phyloP scores from a whole-genome alignment of 2,113 vertebrate species.

The Hemiprocne comata region DNA sequence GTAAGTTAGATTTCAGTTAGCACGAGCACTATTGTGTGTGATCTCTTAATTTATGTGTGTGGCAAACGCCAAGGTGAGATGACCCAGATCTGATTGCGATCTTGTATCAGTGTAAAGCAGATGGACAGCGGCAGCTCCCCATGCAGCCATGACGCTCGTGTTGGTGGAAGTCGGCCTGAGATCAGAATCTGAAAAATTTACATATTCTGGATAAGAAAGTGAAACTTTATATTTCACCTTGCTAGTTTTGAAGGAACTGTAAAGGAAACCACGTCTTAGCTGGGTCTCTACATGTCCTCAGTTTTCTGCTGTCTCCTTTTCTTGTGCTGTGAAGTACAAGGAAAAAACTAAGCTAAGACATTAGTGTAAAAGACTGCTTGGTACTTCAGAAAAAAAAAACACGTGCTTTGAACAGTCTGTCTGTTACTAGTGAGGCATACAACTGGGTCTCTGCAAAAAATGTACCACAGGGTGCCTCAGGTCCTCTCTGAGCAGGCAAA shows the following conservation, averaged over 20 bases:
- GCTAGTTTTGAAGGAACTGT: neutral
- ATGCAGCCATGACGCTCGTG: accelerated
- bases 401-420: neutral
- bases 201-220: constrained; percentile 14
- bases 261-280: neutral
- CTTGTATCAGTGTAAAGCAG: neutral
- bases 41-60: neutral
- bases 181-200: constrained; percentile 22
- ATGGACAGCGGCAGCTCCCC: neutral
- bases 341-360: neutral
- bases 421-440: neutral
- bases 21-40: neutral
- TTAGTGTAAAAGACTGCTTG: neutral
- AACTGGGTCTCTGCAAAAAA: neutral
- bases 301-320: neutral
- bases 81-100: constrained; percentile 6
- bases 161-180: neutral
- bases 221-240: neutral
- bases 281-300: neutral
- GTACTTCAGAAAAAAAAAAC: neutral
- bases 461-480: neutral
- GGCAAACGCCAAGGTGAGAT: constrained; percentile 4
- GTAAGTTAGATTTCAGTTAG: neutral
- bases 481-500: neutral
- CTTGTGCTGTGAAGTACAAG: neutral